These are phyloP conservation scores for Xylocopa sonorina DNA, from an alignment of 1,140 invertebrate species.

Conservation along the genomic window DNA sequence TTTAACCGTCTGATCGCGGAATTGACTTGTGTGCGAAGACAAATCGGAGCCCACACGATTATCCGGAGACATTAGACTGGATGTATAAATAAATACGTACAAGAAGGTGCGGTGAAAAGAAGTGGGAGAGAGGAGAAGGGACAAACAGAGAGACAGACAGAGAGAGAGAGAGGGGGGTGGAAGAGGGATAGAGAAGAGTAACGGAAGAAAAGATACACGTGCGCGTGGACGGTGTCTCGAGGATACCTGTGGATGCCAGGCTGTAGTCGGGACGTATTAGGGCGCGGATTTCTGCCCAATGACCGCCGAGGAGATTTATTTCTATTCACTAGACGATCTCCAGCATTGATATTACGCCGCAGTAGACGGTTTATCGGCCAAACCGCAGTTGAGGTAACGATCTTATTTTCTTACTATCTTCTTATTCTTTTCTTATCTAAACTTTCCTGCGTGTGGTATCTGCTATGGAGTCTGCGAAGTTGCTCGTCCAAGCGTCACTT, in stretches of 20 bases:
- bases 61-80: not conserved
- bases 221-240: conserved; percentile 42
- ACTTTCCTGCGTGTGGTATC: not conserved
- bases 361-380: conserved; percentile 26
- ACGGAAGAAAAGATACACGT: conserved; percentile 49
- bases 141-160: not conserved
- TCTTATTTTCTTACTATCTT: not conserved
- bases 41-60: not conserved
- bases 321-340: conserved; percentile 13
- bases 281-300: conserved; percentile 49
- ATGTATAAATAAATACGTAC: not conserved
- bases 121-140: not conserved
- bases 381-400: conserved; percentile 22
- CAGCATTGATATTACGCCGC: conserved; percentile 34
- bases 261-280: conserved; percentile 34
- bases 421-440: not conserved
- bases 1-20: not conserved
- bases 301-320: conserved; percentile 19
- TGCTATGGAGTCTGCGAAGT: not conserved
- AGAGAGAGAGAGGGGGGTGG: not conserved
- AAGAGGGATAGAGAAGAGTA: conserved; percentile 25
- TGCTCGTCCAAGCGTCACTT: fast-evolving
- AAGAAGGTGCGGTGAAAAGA: not conserved
- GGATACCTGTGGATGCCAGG: conserved; percentile 49
- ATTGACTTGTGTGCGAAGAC: not conserved